phyloP scores from a whole-genome alignment of 2,797 vertebrate species.

The Alfaro cultratus region DNA sequence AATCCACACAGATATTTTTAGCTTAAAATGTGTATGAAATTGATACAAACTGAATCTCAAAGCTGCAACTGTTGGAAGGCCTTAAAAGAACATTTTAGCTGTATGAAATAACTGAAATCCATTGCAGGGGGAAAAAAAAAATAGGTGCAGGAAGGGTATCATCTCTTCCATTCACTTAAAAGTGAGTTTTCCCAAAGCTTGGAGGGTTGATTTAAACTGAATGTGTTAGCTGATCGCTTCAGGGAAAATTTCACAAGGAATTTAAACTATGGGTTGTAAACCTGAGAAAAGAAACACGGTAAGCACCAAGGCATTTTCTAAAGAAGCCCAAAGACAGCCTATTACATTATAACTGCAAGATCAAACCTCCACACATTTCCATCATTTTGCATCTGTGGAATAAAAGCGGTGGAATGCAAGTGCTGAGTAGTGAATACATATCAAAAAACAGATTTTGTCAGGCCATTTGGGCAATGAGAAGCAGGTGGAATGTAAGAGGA shows the following conservation, averaged over 20 bases:
- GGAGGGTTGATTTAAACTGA: conserved; percentile 11
- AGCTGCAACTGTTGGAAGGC: background rate
- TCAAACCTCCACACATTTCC: conserved; percentile 45
- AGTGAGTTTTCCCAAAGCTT: conserved; percentile 5
- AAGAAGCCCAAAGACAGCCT: conserved; percentile 19
- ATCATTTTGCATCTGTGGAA: conserved; percentile 50
- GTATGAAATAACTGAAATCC: background rate
- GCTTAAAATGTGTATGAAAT: background rate
- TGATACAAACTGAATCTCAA: background rate
- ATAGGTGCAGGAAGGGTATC: background rate
- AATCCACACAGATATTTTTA: background rate
- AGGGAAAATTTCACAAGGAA: conserved; percentile 4
- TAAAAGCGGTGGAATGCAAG: conserved; percentile 70
- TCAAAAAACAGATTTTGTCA: conserved; percentile 70
- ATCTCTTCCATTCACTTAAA: conserved; percentile 13
- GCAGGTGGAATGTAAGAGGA: conserved; percentile 73
- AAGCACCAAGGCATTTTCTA: conserved; percentile 1
- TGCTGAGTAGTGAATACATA: conserved; percentile 65
- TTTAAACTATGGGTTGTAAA: conserved; percentile 15
- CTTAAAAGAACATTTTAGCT: background rate
- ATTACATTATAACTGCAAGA: conserved; percentile 33
- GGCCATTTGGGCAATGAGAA: conserved; percentile 76
- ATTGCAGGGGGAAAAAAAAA: background rate
- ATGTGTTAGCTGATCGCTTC: conserved; percentile 19
- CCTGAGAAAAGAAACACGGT: conserved; percentile 9